Conservation (phyloP, 2,888 invertebrate genomes). For the Thera britannica region DNA sequence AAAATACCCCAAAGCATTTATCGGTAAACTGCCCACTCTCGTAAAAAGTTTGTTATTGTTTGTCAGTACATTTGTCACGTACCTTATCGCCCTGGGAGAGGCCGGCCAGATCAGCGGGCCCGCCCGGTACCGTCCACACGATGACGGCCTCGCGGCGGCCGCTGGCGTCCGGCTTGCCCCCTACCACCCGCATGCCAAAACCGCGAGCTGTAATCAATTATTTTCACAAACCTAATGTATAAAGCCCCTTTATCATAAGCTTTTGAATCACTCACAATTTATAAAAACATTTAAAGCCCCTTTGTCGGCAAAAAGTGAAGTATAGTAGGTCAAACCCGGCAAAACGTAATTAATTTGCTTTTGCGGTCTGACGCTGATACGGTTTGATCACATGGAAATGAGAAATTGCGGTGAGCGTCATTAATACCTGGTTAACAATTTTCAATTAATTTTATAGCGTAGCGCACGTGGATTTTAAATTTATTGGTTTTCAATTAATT, state of each 20-base stretch:
- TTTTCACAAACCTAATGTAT: slow-evolving; percentile 41
- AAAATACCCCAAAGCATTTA: not conserved
- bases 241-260: slow-evolving; percentile 39
- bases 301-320: slow-evolving; percentile 39
- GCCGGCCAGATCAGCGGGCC: slow-evolving; percentile 95
- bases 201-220: slow-evolving; percentile 88
- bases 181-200: slow-evolving; percentile 97
- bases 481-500: slow-evolving; percentile 14
- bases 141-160: slow-evolving; percentile 95
- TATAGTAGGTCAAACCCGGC: slow-evolving; percentile 25
- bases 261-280: slow-evolving; percentile 41
- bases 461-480: slow-evolving; percentile 10
- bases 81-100: slow-evolving; percentile 95
- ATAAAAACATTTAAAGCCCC: slow-evolving; percentile 30
- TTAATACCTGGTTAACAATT: slow-evolving; percentile 13
- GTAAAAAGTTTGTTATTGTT: slow-evolving; percentile 12
- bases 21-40: not conserved
- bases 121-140: slow-evolving; percentile 96
- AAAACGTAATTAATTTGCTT: slow-evolving; percentile 33
- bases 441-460: slow-evolving; percentile 23
- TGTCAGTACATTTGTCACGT: slow-evolving; percentile 41
- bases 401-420: slow-evolving; percentile 23
- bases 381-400: slow-evolving; percentile 25
- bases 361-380: slow-evolving; percentile 26
- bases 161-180: slow-evolving; percentile 94